Evolutionary conservation across 2,888 invertebrate genomes (phyloP).

Genomic region (Phrixothrix hirtus): DNA sequence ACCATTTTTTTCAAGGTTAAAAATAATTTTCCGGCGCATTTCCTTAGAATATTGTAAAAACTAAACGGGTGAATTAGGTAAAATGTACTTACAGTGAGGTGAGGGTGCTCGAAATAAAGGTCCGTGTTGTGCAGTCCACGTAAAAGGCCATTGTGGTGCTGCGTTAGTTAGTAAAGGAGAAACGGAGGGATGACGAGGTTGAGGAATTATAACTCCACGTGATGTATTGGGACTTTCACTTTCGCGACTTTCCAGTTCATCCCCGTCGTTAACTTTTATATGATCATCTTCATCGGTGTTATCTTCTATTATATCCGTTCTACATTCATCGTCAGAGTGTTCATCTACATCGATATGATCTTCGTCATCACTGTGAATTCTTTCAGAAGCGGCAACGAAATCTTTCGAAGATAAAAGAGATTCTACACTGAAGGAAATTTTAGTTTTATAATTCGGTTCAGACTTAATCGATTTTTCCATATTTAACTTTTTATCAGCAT

Average conservation of each 20-base stretch:
- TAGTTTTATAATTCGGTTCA: conserved; percentile 60
- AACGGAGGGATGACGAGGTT: conserved; percentile 65
- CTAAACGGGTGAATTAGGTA: no score
- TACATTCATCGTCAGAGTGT: conserved; percentile 56
- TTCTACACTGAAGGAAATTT: conserved; percentile 76
- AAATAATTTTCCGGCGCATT: no score
- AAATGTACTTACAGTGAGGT: conserved; percentile 64
- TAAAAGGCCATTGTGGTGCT: conserved; percentile 63
- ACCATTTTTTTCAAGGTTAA: no score
- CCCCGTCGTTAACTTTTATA: conserved; percentile 46
- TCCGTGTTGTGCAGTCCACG: conserved; percentile 62
- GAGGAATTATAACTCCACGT: conserved; percentile 68
- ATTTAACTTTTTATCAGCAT: conserved; percentile 2
- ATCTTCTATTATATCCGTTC: conserved; percentile 46
- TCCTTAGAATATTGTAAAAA: no score
- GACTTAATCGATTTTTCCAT: conserved; percentile 37
- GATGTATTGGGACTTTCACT: conserved; percentile 59
- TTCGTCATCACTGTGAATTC: conserved; percentile 36
- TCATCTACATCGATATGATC: conserved; percentile 55
- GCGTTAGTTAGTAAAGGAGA: conserved; percentile 58
- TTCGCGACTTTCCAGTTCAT: conserved; percentile 54
- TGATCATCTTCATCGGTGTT: conserved; percentile 51
- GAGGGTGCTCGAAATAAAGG: conserved; percentile 67
- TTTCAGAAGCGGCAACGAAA: conserved; percentile 27
- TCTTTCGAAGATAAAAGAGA: conserved; percentile 59